Conservation (phyloP, 2,888 invertebrate genomes). For the Drosophila emarginata region DNA sequence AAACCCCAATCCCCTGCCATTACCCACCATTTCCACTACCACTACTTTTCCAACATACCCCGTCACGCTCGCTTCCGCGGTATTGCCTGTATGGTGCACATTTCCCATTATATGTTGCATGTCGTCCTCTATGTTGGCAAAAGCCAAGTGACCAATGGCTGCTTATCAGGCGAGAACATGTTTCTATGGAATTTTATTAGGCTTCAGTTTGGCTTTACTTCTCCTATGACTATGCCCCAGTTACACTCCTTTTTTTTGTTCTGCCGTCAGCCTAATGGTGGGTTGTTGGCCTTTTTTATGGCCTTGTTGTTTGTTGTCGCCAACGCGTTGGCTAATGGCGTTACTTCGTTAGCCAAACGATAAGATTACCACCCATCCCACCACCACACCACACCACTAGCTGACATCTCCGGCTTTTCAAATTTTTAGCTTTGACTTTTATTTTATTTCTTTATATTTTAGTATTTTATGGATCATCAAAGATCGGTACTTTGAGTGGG, state of each 20-base stretch:
- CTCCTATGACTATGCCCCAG: background rate
- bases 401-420: background rate
- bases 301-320: slow-evolving; percentile 50
- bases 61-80: slow-evolving; percentile 68
- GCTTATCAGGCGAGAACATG: slow-evolving; percentile 80
- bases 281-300: slow-evolving; percentile 65
- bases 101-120: slow-evolving; percentile 59
- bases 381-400: background rate
- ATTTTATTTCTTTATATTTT: background rate
- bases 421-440: background rate
- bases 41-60: slow-evolving; percentile 14
- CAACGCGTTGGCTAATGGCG: slow-evolving; percentile 65
- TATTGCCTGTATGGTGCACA: slow-evolving; percentile 67
- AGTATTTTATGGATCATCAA: background rate
- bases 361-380: slow-evolving; percentile 53
- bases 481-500: background rate
- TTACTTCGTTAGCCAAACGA: slow-evolving; percentile 74
- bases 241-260: slow-evolving; percentile 5
- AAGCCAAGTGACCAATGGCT: slow-evolving; percentile 69
- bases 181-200: slow-evolving; percentile 75
- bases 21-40: too few species aligned
- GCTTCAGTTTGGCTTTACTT: slow-evolving; percentile 28
- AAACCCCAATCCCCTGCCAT: too few species aligned
- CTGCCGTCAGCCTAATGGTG: slow-evolving; percentile 50
- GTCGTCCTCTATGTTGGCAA: slow-evolving; percentile 29